Evolutionary conservation across 1,140 invertebrate genomes (phyloP).

Genomic region (Bilobella aurantiaca): DNA sequence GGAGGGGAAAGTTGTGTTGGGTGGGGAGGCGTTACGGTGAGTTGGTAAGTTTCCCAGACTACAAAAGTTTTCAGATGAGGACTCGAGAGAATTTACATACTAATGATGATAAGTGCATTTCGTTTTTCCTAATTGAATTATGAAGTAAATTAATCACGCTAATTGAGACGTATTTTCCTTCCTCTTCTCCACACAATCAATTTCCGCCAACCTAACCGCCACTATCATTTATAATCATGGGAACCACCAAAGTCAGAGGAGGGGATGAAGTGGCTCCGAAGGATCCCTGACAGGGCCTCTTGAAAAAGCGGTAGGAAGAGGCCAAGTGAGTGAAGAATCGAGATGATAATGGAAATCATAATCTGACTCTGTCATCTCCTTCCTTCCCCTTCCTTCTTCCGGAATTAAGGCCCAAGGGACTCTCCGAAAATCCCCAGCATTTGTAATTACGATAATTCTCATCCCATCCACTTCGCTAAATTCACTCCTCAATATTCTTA

Average conservation of each 20-base stretch:
- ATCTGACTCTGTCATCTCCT: constrained; percentile 1
- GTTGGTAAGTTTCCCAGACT: background rate
- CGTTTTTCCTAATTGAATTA: constrained; percentile 34
- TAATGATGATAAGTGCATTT: constrained; percentile 36
- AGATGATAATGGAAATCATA: constrained; percentile 8
- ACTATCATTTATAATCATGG: background rate
- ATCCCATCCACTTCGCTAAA: background rate
- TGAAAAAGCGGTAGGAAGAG: background rate
- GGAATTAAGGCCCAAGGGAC: background rate
- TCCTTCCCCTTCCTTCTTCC: background rate
- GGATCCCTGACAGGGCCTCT: background rate
- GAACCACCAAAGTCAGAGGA: background rate
- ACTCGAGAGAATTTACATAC: constrained; percentile 28
- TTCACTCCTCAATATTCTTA: background rate
- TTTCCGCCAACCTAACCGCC: background rate
- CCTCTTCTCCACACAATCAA: constrained; percentile 13
- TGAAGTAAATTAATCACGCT: constrained; percentile 33
- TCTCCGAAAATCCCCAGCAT: background rate
- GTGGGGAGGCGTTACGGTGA: too few relatives aligned
- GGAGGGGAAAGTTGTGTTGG: background rate
- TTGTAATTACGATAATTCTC: constrained; percentile 3
- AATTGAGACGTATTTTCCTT: constrained; percentile 34
- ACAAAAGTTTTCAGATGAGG: constrained; percentile 8
- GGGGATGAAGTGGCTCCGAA: background rate
- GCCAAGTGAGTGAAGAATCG: background rate